Evolutionary conservation across 2,113 vertebrate genomes (phyloP).

Genomic region (Phasianus colchicus): DNA sequence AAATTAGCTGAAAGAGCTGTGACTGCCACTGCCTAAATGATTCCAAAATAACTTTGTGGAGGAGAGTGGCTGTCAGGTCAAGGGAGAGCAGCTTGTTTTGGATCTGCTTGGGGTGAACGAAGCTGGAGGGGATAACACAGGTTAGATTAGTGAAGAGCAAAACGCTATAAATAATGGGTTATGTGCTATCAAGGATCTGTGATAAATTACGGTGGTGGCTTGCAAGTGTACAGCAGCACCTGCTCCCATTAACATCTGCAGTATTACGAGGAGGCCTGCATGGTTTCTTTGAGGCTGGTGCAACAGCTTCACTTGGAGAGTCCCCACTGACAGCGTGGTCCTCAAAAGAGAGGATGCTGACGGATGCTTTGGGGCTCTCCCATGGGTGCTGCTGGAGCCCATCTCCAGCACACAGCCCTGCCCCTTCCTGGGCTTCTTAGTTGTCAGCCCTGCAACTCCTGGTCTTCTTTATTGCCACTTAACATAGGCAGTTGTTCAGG

Average conservation of each 20-base stretch:
- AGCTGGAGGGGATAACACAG: not conserved
- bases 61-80: not conserved
- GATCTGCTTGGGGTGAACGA: not conserved
- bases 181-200: not conserved
- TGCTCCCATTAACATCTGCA: not conserved
- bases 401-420: not conserved
- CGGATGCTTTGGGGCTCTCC: not conserved
- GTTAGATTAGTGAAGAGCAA: not conserved
- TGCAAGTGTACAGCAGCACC: not conserved
- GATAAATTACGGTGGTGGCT: not conserved
- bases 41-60: conserved; percentile 37
- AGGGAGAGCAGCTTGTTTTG: not conserved
- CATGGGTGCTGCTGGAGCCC: not conserved
- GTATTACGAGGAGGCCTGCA: fast-evolving
- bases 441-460: not conserved
- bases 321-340: fast-evolving
- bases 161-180: not conserved
- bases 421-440: not conserved
- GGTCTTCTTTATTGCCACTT: conserved; percentile 3
- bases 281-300: not conserved
- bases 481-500: not conserved
- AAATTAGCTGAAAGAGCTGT: conserved; percentile 36
- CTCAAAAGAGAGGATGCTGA: not conserved
- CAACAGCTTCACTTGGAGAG: not conserved
- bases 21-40: conserved; percentile 3